Base-by-base conservation (phyloP, 1,140 invertebrate species). In the Neodiprion virginianus region DNA sequence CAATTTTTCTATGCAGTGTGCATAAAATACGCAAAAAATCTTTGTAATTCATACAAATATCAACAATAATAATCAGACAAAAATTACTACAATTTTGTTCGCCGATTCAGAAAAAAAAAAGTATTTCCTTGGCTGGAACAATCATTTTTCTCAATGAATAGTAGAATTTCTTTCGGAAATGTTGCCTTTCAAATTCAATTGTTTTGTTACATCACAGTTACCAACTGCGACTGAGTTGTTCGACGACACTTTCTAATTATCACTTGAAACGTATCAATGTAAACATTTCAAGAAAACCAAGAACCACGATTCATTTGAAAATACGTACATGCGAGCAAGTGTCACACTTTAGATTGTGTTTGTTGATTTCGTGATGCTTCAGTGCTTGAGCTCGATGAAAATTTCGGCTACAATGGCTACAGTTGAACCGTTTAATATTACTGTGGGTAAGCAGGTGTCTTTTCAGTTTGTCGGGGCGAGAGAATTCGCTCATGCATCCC, bases 401-500 rank as follows among this genome's bases (percentile, higher is more conserved):
- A 74, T 90, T 88, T 21, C 90, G 77, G 78, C 88, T 88, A 73
- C 89, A 90, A 66, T 90, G 83, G 69, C 80, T 76, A 78, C 90
- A 91, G 69, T 77, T 85, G 75, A 88, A 88, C 21, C 90, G 91
- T 73, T 91, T 90, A 67, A 91, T 91, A 50, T 92, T 90, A 9
- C 89, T 92, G 82, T 94, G 93, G 10, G 91, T 93, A 14, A 93
- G 83, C 68, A 92, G 81, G 76, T 92, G 91, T n/a, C 88, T 85
- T 76, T 91, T 91, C 4, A 92, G 80, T 83, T 91, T 92, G 75
- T 92, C 91, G 72, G 85, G 88, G 21, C 90, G 82, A 14, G 86
- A 92, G 79, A 94, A 95, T 81, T 93, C 93, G 80, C 92, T 92
- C 76, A 86, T 89, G 80, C 94, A 95, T 10, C 92, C 92, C 68